Base-by-base conservation (phyloP, 2,888 invertebrate species). In the Drosophila birchii region DNA sequence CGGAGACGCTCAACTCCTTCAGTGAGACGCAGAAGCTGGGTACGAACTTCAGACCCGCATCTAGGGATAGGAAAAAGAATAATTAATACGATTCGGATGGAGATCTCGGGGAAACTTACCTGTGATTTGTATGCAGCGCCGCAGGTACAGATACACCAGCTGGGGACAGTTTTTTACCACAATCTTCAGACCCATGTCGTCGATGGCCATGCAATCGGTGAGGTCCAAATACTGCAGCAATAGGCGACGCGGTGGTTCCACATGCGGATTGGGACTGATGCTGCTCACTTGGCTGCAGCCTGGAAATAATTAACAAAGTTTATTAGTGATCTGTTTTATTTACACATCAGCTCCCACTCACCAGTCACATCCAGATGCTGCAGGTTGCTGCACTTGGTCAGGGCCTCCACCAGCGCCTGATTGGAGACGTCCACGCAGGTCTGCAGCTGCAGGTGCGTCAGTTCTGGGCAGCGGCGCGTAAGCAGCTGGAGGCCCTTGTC, bases 41-140 rank as follows among this genome's bases (percentile, higher is more conserved):
- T 78, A 98, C 95, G 92, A 96, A 97, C 91, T 98, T 96, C n/a
- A 98, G 94, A 71, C 98, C 98, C 77, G 96, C 95, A 93, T 98
- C 98, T 91, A 64, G 9, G 63, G 45, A 1, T 91, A 63, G 11
- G 61, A 32, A 2, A 1, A 4, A 36, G 6, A 6, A 36, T 1
- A 32, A 12, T 34, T 43, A 54, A 16, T 26, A 11, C 6, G 7
- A 45, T 12, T 3, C 12, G 2, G 4, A 5, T 23, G 9, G 0
- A 12, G 5, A 36, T 34, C 5, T n/a, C 5, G 9, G 3, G 6
- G 2, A 20, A 20, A 29, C 75, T 85, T 90, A 96, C 96, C 96
- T 90, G 97, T 97, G 90, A 98, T 96, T 93, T 96, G 95, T 90
- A 95, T 94, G 93, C 98, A 98, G 90, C 98, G 94, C 81, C 98